Conservation (phyloP, 2,888 invertebrate genomes). For the Seladonia tumulorum region DNA sequence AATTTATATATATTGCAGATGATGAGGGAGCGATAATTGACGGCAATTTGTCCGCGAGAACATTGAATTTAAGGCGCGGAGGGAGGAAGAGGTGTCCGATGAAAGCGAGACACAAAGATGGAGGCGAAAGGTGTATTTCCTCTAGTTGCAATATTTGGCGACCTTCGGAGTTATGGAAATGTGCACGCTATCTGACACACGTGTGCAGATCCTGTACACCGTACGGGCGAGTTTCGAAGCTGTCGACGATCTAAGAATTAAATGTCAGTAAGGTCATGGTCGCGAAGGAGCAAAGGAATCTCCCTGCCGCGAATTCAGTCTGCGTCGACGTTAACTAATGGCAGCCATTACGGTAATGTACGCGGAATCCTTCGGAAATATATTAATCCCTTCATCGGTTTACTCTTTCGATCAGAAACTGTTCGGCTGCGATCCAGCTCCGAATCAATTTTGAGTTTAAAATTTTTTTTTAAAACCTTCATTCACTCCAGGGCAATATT, state of each 20-base stretch:
- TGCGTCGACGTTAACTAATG: constrained; percentile 41
- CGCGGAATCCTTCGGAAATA: constrained; percentile 2
- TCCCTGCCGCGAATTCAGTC: constrained; percentile 4
- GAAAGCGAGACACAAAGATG: constrained; percentile 34
- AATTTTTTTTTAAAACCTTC: no score
- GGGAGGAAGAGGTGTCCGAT: neutral
- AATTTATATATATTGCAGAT: no score
- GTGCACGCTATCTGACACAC: constrained; percentile 52
- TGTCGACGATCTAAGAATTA: constrained; percentile 63
- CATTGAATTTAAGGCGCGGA: neutral
- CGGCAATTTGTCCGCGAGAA: neutral
- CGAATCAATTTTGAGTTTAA: neutral
- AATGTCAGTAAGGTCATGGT: constrained; percentile 72
- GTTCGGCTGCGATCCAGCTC: neutral
- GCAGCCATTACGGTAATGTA: constrained; percentile 23
- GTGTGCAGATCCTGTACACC: constrained; percentile 62
- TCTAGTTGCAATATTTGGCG: constrained; percentile 57
- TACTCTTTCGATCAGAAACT: neutral
- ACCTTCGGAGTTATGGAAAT: constrained; percentile 61
- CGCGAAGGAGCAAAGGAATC: constrained; percentile 56
- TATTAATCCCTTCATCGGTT: neutral
- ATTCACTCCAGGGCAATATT: no score
- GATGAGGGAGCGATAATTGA: neutral
- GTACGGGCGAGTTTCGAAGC: constrained; percentile 59
- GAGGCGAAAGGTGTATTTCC: constrained; percentile 27